Conservation (phyloP, 1,140 invertebrate genomes). For the Mycetomoellerius zeteki region DNA sequence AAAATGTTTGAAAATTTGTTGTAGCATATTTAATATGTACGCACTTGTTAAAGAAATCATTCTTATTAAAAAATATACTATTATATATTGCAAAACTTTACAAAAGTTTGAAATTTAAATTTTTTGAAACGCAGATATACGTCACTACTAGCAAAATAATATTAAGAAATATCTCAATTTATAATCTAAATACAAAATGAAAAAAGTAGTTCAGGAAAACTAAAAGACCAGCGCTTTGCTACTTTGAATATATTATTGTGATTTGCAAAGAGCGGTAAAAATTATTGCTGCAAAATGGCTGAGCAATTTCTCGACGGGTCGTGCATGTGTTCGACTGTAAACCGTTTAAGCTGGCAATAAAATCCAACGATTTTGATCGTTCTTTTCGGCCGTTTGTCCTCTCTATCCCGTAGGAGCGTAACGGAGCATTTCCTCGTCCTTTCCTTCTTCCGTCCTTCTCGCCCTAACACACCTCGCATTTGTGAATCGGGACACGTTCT, state of each 20-base stretch:
- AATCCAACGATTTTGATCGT: conserved; percentile 77
- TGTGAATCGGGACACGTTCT: conserved; percentile 83
- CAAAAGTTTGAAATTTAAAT: not conserved
- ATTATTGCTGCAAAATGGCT: conserved; percentile 41
- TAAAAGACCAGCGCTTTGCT: not conserved
- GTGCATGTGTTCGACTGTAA: conserved; percentile 74
- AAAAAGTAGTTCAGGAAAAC: not conserved
- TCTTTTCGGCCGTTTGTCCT: conserved; percentile 31
- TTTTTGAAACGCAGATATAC: not conserved
- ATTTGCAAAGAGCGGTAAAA: conserved; percentile 35
- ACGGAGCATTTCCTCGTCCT: conserved; percentile 10
- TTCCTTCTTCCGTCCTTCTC: not conserved
- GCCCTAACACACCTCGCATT: conserved; percentile 69
- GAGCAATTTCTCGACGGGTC: conserved; percentile 67
- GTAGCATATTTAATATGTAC: not conserved
- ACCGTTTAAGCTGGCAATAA: conserved; percentile 80
- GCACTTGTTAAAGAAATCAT: not conserved
- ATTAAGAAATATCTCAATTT: not conserved
- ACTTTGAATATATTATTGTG: conserved; percentile 52
- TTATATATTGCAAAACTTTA: not conserved
- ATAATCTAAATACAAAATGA: not conserved
- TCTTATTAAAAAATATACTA: not conserved
- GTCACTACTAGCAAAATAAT: not conserved
- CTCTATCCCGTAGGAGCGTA: conserved; percentile 25
- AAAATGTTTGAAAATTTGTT: not conserved